These are phyloP conservation scores for Hypena proboscidalis DNA, from an alignment of 2,888 invertebrate species.

Conservation along the genomic window DNA sequence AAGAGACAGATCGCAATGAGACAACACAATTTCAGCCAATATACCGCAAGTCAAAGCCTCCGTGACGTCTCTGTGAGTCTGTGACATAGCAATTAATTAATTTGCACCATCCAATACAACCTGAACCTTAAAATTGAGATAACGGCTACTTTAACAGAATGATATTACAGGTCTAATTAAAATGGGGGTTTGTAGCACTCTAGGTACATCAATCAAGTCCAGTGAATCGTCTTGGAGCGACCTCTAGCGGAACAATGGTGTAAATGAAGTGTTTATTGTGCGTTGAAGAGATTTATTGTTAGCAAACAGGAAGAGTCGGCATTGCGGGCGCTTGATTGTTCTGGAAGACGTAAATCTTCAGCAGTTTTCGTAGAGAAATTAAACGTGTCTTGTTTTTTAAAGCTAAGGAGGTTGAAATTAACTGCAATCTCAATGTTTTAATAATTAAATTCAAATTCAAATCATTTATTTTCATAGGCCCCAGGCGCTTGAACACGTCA, in stretches of 20 bases:
- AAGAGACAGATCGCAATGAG: constrained; percentile 11
- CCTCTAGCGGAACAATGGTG: constrained; percentile 25
- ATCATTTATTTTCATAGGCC: too few species aligned
- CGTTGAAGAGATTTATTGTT: constrained; percentile 18
- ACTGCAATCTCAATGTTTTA: too few species aligned
- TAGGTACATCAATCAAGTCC: constrained; percentile 30
- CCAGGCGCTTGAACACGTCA: too few species aligned
- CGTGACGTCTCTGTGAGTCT: constrained; percentile 20
- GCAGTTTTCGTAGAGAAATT: too few species aligned
- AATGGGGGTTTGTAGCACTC: constrained; percentile 8
- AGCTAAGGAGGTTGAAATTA: too few species aligned
- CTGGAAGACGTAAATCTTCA: neutral
- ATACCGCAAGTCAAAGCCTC: constrained; percentile 27
- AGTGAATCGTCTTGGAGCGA: constrained; percentile 18
- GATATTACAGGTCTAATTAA: constrained; percentile 8
- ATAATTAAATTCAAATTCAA: too few species aligned
- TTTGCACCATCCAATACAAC: constrained; percentile 3
- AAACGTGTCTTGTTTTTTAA: too few species aligned
- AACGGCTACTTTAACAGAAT: neutral
- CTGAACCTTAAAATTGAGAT: neutral
- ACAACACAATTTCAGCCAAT: constrained; percentile 27
- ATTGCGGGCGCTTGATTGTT: constrained; percentile 1
- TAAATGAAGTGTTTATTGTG: constrained; percentile 36
- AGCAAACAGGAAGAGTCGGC: constrained; percentile 1
- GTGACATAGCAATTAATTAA: constrained; percentile 33